Conservation (phyloP, 30 jellyfish, hydroid and myxozoan genomes). For the Mastigias papua region DNA sequence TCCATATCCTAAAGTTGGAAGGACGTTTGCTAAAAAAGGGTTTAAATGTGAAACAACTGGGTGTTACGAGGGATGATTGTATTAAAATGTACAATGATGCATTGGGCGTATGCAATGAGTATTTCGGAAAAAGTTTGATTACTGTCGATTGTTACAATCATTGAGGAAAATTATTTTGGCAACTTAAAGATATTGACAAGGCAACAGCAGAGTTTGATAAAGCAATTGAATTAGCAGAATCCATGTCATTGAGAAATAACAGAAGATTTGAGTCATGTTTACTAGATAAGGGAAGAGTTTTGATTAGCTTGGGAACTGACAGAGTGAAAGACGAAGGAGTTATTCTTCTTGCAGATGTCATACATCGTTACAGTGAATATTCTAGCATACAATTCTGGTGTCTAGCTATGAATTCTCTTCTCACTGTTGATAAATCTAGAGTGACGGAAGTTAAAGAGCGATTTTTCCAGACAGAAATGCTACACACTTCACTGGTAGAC, state of each 20-base stretch:
- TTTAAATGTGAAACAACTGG: not conserved
- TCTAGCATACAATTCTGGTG: slow-evolving; percentile 12
- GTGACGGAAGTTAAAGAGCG: not conserved
- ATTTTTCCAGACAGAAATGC: not conserved
- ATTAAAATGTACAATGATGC: not conserved
- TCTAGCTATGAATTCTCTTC: slow-evolving; percentile 10
- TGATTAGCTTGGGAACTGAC: not conserved
- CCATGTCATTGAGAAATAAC: slow-evolving; percentile 6
- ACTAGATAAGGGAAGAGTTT: slow-evolving; percentile 16
- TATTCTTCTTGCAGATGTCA: not conserved
- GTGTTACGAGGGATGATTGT: not conserved
- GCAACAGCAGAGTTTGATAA: slow-evolving; percentile 5
- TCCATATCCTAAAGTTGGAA: not conserved
- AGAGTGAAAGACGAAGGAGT: not conserved
- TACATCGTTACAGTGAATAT: not conserved
- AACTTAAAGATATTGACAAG: not conserved
- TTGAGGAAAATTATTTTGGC: not conserved
- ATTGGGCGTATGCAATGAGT: not conserved
- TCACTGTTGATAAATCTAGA: slow-evolving; percentile 4
- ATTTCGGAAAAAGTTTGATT: slow-evolving; percentile 12
- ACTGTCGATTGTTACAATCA: slow-evolving; percentile 37
- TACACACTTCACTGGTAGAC: not conserved
- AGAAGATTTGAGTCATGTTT: not conserved
- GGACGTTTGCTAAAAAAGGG: not conserved
- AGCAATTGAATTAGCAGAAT: slow-evolving; percentile 7